These are phyloP conservation scores for Pedionomus torquatus DNA, from an alignment of 2,113 vertebrate genomes.

Conservation along the genomic window DNA sequence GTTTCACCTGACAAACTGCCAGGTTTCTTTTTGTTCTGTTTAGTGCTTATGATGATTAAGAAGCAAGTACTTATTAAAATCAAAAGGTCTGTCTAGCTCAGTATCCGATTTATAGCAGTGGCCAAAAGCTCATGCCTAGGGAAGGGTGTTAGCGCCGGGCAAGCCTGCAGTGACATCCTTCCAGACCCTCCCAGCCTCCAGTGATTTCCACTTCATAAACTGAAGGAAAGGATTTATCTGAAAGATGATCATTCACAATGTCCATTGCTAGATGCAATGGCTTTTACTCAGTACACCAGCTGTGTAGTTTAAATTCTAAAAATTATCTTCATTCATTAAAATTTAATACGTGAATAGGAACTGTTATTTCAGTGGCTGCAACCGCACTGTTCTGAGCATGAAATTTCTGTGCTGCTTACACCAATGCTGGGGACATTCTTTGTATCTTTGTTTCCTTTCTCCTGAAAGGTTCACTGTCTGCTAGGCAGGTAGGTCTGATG, in stretches of 20 bases:
- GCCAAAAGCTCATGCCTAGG: background rate
- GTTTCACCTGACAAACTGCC: background rate
- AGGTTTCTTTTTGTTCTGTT: background rate
- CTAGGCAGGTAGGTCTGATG: background rate
- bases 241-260: background rate
- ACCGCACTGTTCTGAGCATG: background rate
- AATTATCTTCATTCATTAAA: background rate
- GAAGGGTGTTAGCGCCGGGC: background rate
- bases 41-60: background rate
- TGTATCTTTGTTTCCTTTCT: background rate
- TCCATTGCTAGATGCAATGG: background rate
- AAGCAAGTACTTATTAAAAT: background rate
- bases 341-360: background rate
- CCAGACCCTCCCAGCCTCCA: background rate
- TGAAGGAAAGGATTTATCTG: background rate
- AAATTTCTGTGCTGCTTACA: background rate
- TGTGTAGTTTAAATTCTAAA: background rate
- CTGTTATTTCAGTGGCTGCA: background rate
- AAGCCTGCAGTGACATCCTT: background rate
- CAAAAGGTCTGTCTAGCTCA: background rate
- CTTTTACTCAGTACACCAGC: background rate
- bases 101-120: background rate
- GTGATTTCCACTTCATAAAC: background rate
- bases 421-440: background rate
- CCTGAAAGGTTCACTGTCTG: background rate